Evolutionary conservation across 2,888 invertebrate species (phyloP), one percentile per base, ranked within the genome.

Genomic region (Mesoligia furuncula): DNA sequence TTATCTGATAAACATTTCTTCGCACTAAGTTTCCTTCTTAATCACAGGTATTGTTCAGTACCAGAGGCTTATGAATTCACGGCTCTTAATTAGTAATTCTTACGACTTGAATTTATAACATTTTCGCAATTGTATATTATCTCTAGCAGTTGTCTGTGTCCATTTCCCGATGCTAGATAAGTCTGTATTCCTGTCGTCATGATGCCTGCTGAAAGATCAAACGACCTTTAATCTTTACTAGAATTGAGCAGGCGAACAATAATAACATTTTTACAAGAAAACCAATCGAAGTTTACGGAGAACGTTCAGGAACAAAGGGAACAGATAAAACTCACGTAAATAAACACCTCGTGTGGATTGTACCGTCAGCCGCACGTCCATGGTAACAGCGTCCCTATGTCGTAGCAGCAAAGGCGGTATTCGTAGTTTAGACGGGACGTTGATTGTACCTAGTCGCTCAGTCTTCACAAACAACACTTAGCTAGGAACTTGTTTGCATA

Each of bases 281-380:
- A 67, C 75, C 85, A 75, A 75, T 79, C 13, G 48, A 62, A 78
- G 78, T 84, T 81, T 84, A 79, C 67, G 31, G 6, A n/a, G 61
- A 82, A 68, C 39, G 59, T 74, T 79, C 11, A 2, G 67, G 62
- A 6, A 79, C 73, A 85, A 79, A 85, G 73, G 31, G 62, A 64
- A 39, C 75, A 79, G 64, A 85, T 64, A 57, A 70, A 69, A 15
- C 39, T 69, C 42, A n/a, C 24, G 64, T 82, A 82, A 84, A 75
- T 57, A 84, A 81, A 79, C 70, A 73, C 15, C 11, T 57, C 39
- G 54, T n/a, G 48, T 65, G 45, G 27, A 71, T 48, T 7, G 64
- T 68, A 48, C 27, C 27, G 54, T 13, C 8, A 13, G 31, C 11
- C 0, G 11, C 61, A 62, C 5, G 36, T 17, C 13, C 27, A 24